Evolutionary conservation across 2,113 vertebrate species (phyloP).

Genomic region (Chaenocephalus aceratus): DNA sequence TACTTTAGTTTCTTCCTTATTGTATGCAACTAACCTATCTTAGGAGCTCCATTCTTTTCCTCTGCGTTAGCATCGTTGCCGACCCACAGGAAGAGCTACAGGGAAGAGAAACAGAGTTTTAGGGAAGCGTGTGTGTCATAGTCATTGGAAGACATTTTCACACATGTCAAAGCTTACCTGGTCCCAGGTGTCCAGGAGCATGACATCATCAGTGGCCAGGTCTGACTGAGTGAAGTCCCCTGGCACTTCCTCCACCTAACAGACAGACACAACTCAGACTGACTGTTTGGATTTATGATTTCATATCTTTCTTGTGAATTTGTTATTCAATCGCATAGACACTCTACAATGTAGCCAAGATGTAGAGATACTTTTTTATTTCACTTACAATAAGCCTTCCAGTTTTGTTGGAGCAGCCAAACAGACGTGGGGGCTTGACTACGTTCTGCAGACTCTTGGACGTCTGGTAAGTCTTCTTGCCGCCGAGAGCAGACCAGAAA

Average conservation of each 20-base stretch:
- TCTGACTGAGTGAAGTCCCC: constrained; percentile 86
- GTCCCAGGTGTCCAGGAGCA: constrained; percentile 85
- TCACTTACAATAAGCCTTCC: constrained; percentile 81
- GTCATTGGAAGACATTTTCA: not conserved
- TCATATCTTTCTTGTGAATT: no score
- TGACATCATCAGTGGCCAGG: constrained; percentile 87
- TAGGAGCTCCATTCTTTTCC: constrained; percentile 79
- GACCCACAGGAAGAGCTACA: constrained; percentile 84
- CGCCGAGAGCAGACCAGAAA: constrained; percentile 85
- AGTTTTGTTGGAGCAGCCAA: constrained; percentile 87
- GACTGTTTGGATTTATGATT: not conserved
- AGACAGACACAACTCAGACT: not conserved
- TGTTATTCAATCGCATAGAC: no score
- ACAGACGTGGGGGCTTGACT: constrained; percentile 80
- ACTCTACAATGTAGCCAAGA: no score
- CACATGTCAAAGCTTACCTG: constrained; percentile 73
- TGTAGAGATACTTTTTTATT: not conserved
- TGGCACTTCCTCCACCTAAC: constrained; percentile 86
- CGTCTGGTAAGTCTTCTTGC: constrained; percentile 86
- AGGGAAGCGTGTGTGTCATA: not conserved
- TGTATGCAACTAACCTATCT: constrained; percentile 79
- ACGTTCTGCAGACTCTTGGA: constrained; percentile 77
- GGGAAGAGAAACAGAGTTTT: constrained; percentile 3
- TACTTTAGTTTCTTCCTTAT: not conserved
- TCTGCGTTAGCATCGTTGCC: constrained; percentile 82